Evolutionary conservation across 2,888 invertebrate genomes (phyloP).

Genomic region (Allacma fusca): DNA sequence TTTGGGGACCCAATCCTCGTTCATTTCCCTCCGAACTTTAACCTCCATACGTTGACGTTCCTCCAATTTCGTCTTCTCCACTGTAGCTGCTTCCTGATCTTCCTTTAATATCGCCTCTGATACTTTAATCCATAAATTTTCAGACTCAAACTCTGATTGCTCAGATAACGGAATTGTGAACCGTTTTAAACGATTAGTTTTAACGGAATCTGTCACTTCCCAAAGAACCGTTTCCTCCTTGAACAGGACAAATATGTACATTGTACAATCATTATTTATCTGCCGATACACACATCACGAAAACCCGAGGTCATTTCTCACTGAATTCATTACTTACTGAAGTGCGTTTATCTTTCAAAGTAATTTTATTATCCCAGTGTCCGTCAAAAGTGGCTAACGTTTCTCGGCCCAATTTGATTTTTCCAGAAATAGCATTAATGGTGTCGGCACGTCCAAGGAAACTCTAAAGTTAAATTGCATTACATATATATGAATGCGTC

Average conservation of each 20-base stretch:
- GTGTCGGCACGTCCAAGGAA: slow-evolving; percentile 87
- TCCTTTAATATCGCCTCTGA: slow-evolving; percentile 82
- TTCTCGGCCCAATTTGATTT: slow-evolving; percentile 87
- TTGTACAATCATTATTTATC: background rate
- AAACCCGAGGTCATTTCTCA: too few relatives aligned
- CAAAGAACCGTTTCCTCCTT: slow-evolving; percentile 76
- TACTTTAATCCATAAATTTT: slow-evolving; percentile 85
- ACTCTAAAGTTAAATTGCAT: slow-evolving; percentile 69
- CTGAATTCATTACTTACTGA: slow-evolving; percentile 73
- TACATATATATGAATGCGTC: background rate
- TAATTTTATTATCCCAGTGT: slow-evolving; percentile 90
- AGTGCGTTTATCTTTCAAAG: slow-evolving; percentile 80
- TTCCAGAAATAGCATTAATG: slow-evolving; percentile 83
- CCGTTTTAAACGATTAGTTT: slow-evolving; percentile 76
- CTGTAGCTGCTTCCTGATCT: slow-evolving; percentile 88
- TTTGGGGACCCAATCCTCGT: slow-evolving; percentile 76
- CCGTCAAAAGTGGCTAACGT: slow-evolving; percentile 85
- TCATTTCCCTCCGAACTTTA: slow-evolving; percentile 73
- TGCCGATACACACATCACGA: too few relatives aligned
- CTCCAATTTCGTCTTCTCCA: slow-evolving; percentile 88
- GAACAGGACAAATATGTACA: slow-evolving; percentile 11
- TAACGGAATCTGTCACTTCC: slow-evolving; percentile 75
- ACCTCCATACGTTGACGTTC: slow-evolving; percentile 82
- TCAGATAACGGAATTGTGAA: slow-evolving; percentile 79
- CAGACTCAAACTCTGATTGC: slow-evolving; percentile 84